phyloP scores from a whole-genome alignment of 92 coral and sea anemone genomes.

The Palythoa grandiflora region DNA sequence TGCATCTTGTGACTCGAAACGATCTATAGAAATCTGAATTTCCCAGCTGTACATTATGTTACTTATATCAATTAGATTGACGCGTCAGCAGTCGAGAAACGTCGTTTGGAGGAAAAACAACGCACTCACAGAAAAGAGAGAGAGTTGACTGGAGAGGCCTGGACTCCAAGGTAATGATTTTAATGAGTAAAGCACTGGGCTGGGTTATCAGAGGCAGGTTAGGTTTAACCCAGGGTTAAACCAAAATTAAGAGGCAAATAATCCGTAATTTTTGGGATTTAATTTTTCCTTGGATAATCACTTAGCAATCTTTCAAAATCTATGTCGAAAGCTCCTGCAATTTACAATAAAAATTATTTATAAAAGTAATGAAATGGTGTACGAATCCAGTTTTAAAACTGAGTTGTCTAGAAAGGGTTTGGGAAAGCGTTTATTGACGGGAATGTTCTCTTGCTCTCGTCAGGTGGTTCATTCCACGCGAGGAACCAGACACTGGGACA shows the following conservation, averaged over 20 bases:
- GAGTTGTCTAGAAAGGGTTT: too few relatives aligned
- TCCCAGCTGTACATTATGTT: neutral
- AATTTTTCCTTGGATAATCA: too few relatives aligned
- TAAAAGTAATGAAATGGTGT: too few relatives aligned
- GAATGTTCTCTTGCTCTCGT: conserved; percentile 2
- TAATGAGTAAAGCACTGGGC: too few relatives aligned
- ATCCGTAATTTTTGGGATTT: too few relatives aligned
- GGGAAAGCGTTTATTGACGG: neutral
- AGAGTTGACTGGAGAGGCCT: conserved; percentile 79
- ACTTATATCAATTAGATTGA: conserved; percentile 72
- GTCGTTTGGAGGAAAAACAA: conserved; percentile 93
- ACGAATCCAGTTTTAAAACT: neutral
- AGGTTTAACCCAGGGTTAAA: too few relatives aligned
- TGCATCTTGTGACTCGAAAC: neutral
- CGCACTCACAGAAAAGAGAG: conserved; percentile 79
- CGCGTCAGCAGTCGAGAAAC: conserved; percentile 89
- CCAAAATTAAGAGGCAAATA: too few relatives aligned
- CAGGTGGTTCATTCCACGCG: conserved; percentile 94
- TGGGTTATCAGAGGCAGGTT: too few relatives aligned
- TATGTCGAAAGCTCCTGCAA: too few relatives aligned
- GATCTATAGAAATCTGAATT: neutral
- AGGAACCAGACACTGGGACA: conserved; percentile 90
- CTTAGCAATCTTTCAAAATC: too few relatives aligned
- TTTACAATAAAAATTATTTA: too few relatives aligned
- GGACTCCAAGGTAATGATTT: conserved; percentile 87